Base-by-base conservation (phyloP, 2,888 invertebrate genomes). In the Argyresthia goedartella region DNA sequence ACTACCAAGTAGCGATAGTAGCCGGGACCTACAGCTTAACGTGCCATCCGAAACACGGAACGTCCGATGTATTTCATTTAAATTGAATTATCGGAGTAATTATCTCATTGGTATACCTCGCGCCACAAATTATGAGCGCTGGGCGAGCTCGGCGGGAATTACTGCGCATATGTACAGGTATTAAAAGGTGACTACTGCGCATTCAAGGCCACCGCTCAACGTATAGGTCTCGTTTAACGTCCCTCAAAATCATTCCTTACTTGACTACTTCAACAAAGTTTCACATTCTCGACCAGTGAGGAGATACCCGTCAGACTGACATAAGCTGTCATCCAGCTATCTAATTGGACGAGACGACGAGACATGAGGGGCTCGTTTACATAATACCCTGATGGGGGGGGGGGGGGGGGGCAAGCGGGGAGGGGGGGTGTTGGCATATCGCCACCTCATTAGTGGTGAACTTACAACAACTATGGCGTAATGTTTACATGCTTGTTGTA, bases 271-370 rank as follows among this genome's bases (percentile, higher is more conserved):
- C 25, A 6, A 25, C 25, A 25, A 25, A 25, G 3, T 25, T 44
- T 44, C 14, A 14, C 10, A 10, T 14, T 14, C 44, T n/a, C 14
- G 44, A n/a, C 44, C 16, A 14, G 44, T 14, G 14, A 44, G 34
- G 34, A 47, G 8, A 13, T 11, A n/a, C 51, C 52, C 56, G 54
- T 56, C 52, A 53, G 53, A 54, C 25, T 54, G 55, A 56, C 58
- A 59, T 57, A 59, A 58, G 55, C 54, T 52, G 53, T 53, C 54
- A 47, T 49, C 55, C 52, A 46, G 46, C 15, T 49, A 39, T 50
- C 54, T 57, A 57, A 57, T 60, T 59, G 60, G 58, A 55, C 54
- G 54, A 51, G 56, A 59, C 53, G 54, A 25, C 25, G 25, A 25
- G 25, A 25, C 25, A 25, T 49, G 36, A 49, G 44, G 49, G 43